Conservation (phyloP, 2,113 vertebrate genomes). For the Onychorhynchus coronatus region DNA sequence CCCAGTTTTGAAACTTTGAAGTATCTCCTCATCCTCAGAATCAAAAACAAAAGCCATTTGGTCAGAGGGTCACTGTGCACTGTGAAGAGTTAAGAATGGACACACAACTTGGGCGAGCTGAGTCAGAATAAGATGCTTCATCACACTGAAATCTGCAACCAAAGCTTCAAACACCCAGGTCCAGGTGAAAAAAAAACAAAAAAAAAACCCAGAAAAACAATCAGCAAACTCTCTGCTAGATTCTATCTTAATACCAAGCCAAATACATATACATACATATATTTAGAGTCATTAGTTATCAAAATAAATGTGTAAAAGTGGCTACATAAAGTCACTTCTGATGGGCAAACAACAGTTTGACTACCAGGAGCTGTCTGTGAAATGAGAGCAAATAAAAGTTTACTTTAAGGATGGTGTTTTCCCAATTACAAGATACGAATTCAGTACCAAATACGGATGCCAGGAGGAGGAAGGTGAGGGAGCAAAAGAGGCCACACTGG, state of each 20-base stretch:
- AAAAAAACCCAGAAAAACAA: background rate
- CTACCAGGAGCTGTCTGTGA: background rate
- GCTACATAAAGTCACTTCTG: background rate
- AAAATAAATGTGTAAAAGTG: background rate
- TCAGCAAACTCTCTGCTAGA: background rate
- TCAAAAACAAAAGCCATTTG: background rate
- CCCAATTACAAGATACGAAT: background rate
- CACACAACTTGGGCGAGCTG: background rate
- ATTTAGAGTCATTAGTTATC: background rate
- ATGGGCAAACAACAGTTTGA: background rate
- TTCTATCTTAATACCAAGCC: background rate
- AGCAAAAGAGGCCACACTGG: background rate
- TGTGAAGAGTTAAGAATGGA: constrained; percentile 15
- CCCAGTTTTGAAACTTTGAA: background rate
- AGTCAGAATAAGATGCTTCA: constrained; percentile 2
- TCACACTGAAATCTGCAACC: background rate
- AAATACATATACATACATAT: background rate
- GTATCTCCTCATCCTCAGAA: background rate
- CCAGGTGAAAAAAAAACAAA: background rate
- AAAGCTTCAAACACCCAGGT: background rate
- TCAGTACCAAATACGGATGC: background rate
- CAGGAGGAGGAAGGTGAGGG: background rate
- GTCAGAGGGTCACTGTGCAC: background rate
- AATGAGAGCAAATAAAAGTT: background rate
- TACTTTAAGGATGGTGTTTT: background rate